These are phyloP conservation scores for Rhimphoctona megacephalus DNA, from an alignment of 2,888 invertebrate species.

Conservation along the genomic window DNA sequence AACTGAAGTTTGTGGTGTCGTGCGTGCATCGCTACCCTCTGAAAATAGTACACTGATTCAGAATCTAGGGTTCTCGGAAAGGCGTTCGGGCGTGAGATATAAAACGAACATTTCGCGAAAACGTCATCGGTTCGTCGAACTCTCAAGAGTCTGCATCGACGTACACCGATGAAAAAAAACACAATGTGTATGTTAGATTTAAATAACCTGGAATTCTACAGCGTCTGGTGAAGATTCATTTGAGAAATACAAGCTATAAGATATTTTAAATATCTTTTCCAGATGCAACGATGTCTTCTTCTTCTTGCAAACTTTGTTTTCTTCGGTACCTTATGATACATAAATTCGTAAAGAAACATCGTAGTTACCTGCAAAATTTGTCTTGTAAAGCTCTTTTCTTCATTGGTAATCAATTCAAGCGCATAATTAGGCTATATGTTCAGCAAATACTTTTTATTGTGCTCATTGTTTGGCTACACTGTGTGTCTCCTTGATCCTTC, in stretches of 20 bases:
- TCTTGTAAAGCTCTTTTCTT: background rate
- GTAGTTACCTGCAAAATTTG: background rate
- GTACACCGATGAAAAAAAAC: constrained; percentile 14
- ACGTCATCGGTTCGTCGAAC: constrained; percentile 66
- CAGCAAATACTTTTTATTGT: constrained; percentile 7
- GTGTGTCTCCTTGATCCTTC: constrained; percentile 27
- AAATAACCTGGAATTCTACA: constrained; percentile 27
- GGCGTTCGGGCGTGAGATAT: constrained; percentile 35
- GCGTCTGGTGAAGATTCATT: constrained; percentile 1
- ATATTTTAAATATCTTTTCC: background rate
- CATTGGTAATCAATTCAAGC: background rate
- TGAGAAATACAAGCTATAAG: background rate
- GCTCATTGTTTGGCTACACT: background rate
- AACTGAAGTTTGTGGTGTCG: constrained; percentile 12
- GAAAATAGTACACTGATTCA: constrained; percentile 68
- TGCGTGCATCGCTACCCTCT: constrained; percentile 36
- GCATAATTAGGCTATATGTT: background rate
- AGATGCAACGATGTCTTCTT: background rate
- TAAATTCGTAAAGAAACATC: constrained; percentile 2
- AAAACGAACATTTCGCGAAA: constrained; percentile 61
- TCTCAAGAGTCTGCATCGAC: constrained; percentile 26
- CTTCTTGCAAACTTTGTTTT: background rate
- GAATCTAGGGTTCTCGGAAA: constrained; percentile 52
- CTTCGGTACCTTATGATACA: background rate
- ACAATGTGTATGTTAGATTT: constrained; percentile 29